Percentiles rank a stretch among this genome's conserved stretches.
These are phyloP conservation scores for Thamnophis sirtalis DNA, from an alignment of 2,113 vertebrate species.

Conservation along the genomic window DNA sequence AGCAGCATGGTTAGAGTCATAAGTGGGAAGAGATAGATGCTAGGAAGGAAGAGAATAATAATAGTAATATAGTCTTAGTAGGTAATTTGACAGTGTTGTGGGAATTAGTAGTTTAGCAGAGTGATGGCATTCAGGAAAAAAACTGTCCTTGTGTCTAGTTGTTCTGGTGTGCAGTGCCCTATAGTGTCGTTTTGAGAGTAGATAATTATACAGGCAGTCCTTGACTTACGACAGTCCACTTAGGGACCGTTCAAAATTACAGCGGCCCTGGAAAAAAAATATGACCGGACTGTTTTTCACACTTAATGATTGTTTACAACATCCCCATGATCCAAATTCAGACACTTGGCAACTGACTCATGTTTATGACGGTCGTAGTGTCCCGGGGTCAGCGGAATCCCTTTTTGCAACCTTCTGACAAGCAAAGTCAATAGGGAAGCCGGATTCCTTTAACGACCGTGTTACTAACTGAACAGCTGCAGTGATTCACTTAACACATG, in stretches of 20 bases:
- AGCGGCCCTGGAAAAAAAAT: background rate
- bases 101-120: too few species aligned
- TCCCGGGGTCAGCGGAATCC: background rate
- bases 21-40: too few species aligned
- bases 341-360: background rate
- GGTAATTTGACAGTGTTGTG: too few species aligned
- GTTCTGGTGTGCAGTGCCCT: too few species aligned
- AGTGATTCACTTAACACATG: background rate
- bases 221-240: background rate
- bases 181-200: background rate
- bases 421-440: background rate
- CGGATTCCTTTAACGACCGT: background rate
- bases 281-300: background rate
- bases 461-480: background rate
- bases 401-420: background rate
- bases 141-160: too few species aligned
- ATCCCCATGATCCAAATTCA: background rate
- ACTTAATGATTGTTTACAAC: background rate
- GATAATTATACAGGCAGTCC: background rate
- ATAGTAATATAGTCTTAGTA: too few species aligned
- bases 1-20: too few species aligned
- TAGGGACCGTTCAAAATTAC: background rate
- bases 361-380: background rate
- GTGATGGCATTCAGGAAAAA: too few species aligned
- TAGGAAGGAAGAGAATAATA: too few species aligned